Evolutionary conservation across 2,888 invertebrate species (phyloP).

Genomic region (Fragum fragum): DNA sequence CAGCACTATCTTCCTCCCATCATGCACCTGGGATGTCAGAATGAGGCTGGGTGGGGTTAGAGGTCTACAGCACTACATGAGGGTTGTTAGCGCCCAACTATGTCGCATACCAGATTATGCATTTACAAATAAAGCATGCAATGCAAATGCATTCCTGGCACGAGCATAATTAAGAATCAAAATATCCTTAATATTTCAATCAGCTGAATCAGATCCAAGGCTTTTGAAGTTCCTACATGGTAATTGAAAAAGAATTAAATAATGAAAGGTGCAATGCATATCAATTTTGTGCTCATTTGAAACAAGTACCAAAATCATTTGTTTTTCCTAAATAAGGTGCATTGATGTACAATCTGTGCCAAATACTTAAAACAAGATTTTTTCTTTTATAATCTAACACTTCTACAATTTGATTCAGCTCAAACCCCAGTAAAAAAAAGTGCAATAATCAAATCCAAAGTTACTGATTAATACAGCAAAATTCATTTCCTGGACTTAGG

Average conservation of each 20-base stretch:
- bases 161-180: slow-evolving; percentile 10
- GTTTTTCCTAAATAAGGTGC: background rate
- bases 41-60: slow-evolving; percentile 43
- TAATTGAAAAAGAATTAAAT: background rate
- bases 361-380: background rate
- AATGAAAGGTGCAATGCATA: slow-evolving; percentile 17
- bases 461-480: too few relatives aligned
- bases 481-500: too few relatives aligned
- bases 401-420: too few relatives aligned
- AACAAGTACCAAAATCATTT: background rate
- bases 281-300: slow-evolving; percentile 24
- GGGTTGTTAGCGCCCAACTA: slow-evolving; percentile 56
- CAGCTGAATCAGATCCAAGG: background rate
- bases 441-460: too few relatives aligned
- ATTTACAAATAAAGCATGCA: slow-evolving; percentile 94
- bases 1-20: slow-evolving; percentile 35
- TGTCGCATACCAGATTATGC: slow-evolving; percentile 96
- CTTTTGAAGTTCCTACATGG: background rate
- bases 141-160: slow-evolving; percentile 99
- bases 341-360: background rate
- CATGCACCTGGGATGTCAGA: slow-evolving; percentile 49
- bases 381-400: too few relatives aligned
- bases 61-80: slow-evolving; percentile 54
- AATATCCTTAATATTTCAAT: background rate
- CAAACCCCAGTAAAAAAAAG: too few relatives aligned